Evolutionary conservation across 2,797 vertebrate genomes (phyloP).

Genomic region (Crocidura indochinensis): DNA sequence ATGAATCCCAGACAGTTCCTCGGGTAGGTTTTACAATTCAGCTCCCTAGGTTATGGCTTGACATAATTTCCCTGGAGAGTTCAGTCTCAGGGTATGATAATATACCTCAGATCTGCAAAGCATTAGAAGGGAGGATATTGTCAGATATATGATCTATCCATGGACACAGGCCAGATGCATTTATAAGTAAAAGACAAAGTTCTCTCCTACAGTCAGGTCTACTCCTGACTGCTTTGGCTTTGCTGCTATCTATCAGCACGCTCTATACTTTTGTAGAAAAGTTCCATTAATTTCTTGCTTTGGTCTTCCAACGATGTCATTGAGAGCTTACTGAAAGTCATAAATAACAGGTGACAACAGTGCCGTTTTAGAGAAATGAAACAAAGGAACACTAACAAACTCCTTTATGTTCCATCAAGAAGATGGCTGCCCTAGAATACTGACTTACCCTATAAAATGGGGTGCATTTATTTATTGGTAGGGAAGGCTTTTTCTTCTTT

Average conservation of each 20-base stretch:
- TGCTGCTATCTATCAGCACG: conserved; percentile 87
- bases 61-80: conserved; percentile 86
- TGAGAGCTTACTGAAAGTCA: conserved; percentile 73
- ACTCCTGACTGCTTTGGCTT: conserved; percentile 78
- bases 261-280: conserved; percentile 74
- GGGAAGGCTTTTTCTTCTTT: no score
- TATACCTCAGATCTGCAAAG: conserved; percentile 89
- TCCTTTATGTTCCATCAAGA: background rate
- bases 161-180: conserved; percentile 89
- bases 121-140: conserved; percentile 88
- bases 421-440: background rate
- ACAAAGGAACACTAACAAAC: background rate
- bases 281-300: conserved; percentile 75
- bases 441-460: background rate
- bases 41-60: conserved; percentile 81
- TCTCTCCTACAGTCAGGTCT: conserved; percentile 75
- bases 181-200: conserved; percentile 80
- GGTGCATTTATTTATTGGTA: conserved; percentile 14
- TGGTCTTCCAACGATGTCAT: conserved; percentile 62
- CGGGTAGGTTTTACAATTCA: conserved; percentile 62
- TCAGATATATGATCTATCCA: conserved; percentile 88
- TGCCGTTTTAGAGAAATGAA: conserved; percentile 68
- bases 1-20: conserved; percentile 37
- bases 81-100: conserved; percentile 88
- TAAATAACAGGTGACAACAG: conserved; percentile 72